These are phyloP conservation scores for Rafetus swinhoei DNA, from an alignment of 2,113 vertebrate genomes.

Conservation along the genomic window DNA sequence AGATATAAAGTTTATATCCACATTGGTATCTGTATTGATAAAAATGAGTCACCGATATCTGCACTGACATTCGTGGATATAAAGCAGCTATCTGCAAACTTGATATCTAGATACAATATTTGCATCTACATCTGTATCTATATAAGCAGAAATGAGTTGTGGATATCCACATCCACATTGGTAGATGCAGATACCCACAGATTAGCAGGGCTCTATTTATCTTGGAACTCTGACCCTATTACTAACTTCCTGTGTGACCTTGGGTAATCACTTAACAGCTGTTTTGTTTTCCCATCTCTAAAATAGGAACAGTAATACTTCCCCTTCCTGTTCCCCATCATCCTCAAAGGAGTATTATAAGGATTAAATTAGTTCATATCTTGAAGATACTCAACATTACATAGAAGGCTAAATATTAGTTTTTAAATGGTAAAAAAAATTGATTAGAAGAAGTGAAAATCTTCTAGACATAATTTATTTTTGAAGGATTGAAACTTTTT, in stretches of 20 bases:
- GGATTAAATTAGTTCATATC: not conserved
- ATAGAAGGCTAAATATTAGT: not conserved
- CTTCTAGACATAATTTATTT: not conserved
- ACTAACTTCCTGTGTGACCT: not conserved
- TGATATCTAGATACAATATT: too few species aligned
- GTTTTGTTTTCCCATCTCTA: not conserved
- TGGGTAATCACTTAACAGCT: not conserved
- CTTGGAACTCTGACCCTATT: not conserved
- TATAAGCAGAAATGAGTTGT: too few species aligned
- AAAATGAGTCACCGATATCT: too few species aligned
- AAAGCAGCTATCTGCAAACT: too few species aligned
- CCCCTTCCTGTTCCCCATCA: not conserved
- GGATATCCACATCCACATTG: too few species aligned
- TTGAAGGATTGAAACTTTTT: fast-evolving
- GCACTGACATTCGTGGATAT: too few species aligned
- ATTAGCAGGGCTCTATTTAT: not conserved
- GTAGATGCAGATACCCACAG: too few species aligned
- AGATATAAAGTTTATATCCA: too few species aligned
- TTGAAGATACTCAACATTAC: fast-evolving
- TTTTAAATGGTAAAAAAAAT: not conserved
- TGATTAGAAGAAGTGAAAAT: not conserved
- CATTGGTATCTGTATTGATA: not conserved
- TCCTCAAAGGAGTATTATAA: not conserved
- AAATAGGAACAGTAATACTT: not conserved
- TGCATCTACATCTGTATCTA: too few species aligned